Base-by-base conservation (phyloP, 2,888 invertebrate genomes). In the Scaptomyza reducta region DNA sequence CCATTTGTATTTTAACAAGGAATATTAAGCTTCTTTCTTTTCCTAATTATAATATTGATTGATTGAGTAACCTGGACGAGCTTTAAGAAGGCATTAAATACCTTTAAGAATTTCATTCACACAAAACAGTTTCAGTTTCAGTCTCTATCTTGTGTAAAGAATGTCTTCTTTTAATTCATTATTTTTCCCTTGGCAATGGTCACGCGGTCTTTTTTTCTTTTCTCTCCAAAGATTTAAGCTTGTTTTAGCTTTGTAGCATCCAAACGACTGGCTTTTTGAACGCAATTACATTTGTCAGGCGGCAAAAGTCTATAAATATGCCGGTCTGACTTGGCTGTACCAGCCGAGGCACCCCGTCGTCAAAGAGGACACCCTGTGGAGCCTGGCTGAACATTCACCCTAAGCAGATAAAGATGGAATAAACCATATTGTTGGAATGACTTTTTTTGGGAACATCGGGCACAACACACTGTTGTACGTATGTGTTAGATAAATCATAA, bases 401-500 rank as follows among this genome's bases (percentile, higher is more conserved):
- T 45, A 45, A 60, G 60, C 56, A 64, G 62, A 69, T 67, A 77
- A 64, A 57, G 63, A 53, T 70, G 74, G 79, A 76, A 84, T 82
- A 79, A 58, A 56, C 60, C 66, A 65, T 76, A 64, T 74, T 82
- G 68, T 57, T 54, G 57, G 56, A 64, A 77, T 73, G 73, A 64
- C 13, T 55, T 18, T 57, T 14, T 14, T 6, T n/a, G 35, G 38
- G 5, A 41, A 64, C 65, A 22, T 22, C 22, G 44, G 35, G 33
- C 35, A 11, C 1, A 16, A 16, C 40, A 54, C 46, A 51, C 62
- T 60, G 59, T 40, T 59, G 40, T 46, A 58, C 31, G 58, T 53
- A n/a, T 56, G 56, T 62, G 72, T 55, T 62, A 75, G 77, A 87
- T 81, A 87, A 83, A 85, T 85, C 87, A 87, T 77, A 70, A 66